phyloP scores from a whole-genome alignment of 2,888 invertebrate genomes.

The Patella depressa region DNA sequence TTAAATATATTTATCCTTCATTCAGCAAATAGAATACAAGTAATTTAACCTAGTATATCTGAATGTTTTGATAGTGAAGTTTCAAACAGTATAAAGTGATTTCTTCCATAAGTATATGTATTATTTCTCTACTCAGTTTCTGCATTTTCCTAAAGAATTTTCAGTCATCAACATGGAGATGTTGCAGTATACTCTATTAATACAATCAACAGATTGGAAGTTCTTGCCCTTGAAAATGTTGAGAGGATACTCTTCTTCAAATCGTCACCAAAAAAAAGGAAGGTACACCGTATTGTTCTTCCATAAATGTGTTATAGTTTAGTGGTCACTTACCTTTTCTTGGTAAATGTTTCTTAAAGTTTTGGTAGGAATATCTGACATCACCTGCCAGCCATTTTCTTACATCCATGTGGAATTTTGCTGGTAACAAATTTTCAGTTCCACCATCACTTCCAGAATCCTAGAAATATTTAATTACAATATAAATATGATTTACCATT shows the following conservation, averaged over 20 bases:
- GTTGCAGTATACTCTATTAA: not conserved
- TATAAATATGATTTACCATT: not conserved
- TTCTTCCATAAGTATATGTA: constrained; percentile 11
- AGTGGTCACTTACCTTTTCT: constrained; percentile 44
- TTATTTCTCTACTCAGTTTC: no score
- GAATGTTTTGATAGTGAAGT: not conserved
- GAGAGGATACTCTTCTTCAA: no score
- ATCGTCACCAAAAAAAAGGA: no score
- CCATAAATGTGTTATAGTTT: no score
- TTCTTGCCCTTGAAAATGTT: not conserved
- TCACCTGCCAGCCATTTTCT: constrained; percentile 83
- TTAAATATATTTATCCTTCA: not conserved
- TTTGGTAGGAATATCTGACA: constrained; percentile 79
- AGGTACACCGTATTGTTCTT: no score
- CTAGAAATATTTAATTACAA: not conserved
- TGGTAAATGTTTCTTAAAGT: constrained; percentile 81
- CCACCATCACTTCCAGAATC: not conserved
- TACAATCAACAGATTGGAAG: not conserved
- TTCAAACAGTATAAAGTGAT: not conserved
- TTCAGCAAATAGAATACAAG: not conserved
- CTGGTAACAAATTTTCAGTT: constrained; percentile 40
- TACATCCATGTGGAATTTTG: constrained; percentile 80
- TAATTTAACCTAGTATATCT: not conserved
- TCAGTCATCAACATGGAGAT: not conserved
- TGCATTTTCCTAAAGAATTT: no score